phyloP scores from a whole-genome alignment of 2,797 vertebrate genomes.

The Australoheros facetus region DNA sequence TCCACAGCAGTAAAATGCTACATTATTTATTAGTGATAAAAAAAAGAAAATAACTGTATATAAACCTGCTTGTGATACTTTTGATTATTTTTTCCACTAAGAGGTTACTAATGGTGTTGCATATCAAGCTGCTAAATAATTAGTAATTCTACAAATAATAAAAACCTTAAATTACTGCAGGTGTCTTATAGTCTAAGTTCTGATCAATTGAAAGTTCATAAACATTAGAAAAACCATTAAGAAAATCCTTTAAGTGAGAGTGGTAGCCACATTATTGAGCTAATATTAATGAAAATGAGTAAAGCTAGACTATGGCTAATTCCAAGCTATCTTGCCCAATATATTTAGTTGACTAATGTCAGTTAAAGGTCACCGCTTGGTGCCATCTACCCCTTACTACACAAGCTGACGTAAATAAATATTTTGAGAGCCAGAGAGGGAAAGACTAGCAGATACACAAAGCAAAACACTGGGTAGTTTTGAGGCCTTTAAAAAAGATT shows the following conservation, averaged over 20 bases:
- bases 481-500: background rate
- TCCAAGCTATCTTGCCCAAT: rapidly evolving
- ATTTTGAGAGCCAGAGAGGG: background rate
- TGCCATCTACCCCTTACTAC: background rate
- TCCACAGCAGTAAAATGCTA: too few species aligned
- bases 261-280: too few species aligned
- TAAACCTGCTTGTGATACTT: too few species aligned
- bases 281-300: background rate
- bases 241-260: background rate
- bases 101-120: too few species aligned
- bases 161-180: too few species aligned
- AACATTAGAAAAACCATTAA: background rate
- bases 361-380: background rate
- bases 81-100: too few species aligned
- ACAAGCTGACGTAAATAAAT: background rate
- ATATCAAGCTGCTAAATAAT: background rate
- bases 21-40: too few species aligned
- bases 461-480: too few species aligned
- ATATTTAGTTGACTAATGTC: background rate
- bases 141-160: background rate
- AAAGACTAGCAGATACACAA: background rate
- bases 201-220: background rate
- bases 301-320: background rate
- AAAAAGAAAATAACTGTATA: too few species aligned
- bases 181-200: too few species aligned